Base-by-base conservation (phyloP, 2,113 vertebrate genomes). In the Forbesichthys papilliferus region DNA sequence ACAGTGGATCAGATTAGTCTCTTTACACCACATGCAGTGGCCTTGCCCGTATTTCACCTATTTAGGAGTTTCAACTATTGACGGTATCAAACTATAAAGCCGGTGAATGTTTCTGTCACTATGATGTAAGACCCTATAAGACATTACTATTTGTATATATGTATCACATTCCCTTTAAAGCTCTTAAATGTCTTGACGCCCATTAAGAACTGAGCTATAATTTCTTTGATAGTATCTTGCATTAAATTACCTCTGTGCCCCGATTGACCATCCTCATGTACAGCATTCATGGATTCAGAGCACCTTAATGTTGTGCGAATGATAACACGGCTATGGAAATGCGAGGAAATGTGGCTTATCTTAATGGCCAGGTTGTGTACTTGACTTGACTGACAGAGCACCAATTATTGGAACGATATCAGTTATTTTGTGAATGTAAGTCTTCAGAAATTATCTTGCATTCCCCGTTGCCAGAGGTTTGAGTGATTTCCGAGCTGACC, bases 91-190 rank as follows among this genome's bases (percentile, higher is more conserved):
- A 58, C 62, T 48, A 20, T 51, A 13, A 18, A 47, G 46, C 10
- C 64, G 18, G 18, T 67, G 71, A 46, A 57, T 11, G 3, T 61
- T 52, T 34, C 13, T 8, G 49, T 42, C 5, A 42, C 7, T 42
- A 6, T 42, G 36, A 5, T 42, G 36, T 8, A 42, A 42, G 27
- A 2, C 27, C 27, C 27, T 27, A 11, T 58, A 27, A 58, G 20
- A 58, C 11, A 4, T 14, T 10, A 1, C 27, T 1, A 18, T 57
- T 57, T 52, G 34, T 48, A 48, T 48, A 27, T 83, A 82, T 60
- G 77, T 4, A 64, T 34, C 60, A 84, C 81, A 87, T 86, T 90
- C 81, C 86, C 78, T 82, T 71, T 5, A 69, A 71, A 70, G 60
- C 66, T 78, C 56, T 27, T 27, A 58, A 78, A 63, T 57, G 56